phyloP scores from a whole-genome alignment of 2,113 vertebrate species.

The Dipodomys stephensi region DNA sequence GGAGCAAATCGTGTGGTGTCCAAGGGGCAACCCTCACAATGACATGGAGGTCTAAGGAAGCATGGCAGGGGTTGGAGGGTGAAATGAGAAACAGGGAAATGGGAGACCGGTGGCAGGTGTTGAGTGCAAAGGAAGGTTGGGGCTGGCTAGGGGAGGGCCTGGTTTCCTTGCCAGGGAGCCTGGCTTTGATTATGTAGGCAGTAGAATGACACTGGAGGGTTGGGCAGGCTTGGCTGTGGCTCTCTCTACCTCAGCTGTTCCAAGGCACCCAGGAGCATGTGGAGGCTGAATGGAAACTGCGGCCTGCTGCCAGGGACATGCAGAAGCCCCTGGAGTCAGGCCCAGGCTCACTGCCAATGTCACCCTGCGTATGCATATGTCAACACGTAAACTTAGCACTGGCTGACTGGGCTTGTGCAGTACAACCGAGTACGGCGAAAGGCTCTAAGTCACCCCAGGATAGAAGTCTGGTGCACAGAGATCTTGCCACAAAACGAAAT shows the following conservation, averaged over 20 bases:
- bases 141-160: not conserved
- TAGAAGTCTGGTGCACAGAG: no score
- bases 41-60: not conserved
- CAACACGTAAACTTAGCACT: not conserved
- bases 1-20: not conserved
- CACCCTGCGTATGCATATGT: not conserved
- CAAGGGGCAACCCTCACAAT: fast-evolving
- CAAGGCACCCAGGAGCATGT: not conserved
- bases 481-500: not conserved
- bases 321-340: conserved; percentile 8
- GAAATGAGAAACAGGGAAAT: not conserved
- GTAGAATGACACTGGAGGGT: not conserved
- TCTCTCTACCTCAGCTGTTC: not conserved
- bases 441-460: not conserved
- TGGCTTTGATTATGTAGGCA: not conserved
- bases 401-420: not conserved
- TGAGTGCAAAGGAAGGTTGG: not conserved
- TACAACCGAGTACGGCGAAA: not conserved
- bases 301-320: conserved; percentile 59
- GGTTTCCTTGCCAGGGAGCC: not conserved
- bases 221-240: fast-evolving
- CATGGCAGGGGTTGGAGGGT: fast-evolving
- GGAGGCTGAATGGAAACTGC: conserved; percentile 57
- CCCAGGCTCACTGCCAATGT: not conserved
- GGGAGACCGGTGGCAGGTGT: no score